A percentile compares a stretch with the other conserved stretches of the same genome.
phyloP scores from a whole-genome alignment of 2,888 invertebrate genomes.

The Nomada fabriciana region DNA sequence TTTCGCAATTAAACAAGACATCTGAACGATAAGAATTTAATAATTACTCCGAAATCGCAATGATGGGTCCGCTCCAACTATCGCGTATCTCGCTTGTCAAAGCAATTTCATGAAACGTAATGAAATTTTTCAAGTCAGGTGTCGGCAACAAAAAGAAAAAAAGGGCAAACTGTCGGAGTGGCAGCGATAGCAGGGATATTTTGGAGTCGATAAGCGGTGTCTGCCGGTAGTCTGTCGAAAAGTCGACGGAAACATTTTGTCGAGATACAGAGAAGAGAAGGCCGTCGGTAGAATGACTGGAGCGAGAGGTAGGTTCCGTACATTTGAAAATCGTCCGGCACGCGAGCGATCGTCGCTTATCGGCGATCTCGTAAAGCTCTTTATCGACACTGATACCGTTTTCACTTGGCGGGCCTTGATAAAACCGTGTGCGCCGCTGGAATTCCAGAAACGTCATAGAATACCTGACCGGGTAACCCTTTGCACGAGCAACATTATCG shows the following conservation, averaged over 20 bases:
- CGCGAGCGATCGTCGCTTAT: conserved; percentile 56
- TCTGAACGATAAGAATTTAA: no score
- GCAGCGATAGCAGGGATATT: conserved; percentile 29
- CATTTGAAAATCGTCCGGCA: conserved; percentile 47
- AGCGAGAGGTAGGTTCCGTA: conserved; percentile 16
- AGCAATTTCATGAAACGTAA: not conserved
- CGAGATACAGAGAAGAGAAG: conserved; percentile 27
- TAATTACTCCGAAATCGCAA: not conserved
- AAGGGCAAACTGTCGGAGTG: not conserved
- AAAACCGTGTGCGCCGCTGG: conserved; percentile 39
- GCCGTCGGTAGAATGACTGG: conserved; percentile 18
- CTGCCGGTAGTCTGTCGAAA: conserved; percentile 16
- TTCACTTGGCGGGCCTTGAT: conserved; percentile 45
- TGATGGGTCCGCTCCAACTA: not conserved
- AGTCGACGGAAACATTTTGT: conserved; percentile 39
- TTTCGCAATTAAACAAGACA: no score
- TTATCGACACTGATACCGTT: conserved; percentile 53
- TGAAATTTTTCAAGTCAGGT: not conserved
- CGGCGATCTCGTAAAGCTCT: conserved; percentile 52
- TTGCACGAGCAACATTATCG: not conserved
- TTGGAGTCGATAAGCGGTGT: conserved; percentile 7
- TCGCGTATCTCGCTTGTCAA: not conserved
- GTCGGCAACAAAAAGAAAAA: not conserved
- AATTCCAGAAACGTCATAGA: conserved; percentile 36
- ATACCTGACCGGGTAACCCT: conserved; percentile 35